phyloP scores from a whole-genome alignment of 2,113 vertebrate genomes.

The Cariama cristata region DNA sequence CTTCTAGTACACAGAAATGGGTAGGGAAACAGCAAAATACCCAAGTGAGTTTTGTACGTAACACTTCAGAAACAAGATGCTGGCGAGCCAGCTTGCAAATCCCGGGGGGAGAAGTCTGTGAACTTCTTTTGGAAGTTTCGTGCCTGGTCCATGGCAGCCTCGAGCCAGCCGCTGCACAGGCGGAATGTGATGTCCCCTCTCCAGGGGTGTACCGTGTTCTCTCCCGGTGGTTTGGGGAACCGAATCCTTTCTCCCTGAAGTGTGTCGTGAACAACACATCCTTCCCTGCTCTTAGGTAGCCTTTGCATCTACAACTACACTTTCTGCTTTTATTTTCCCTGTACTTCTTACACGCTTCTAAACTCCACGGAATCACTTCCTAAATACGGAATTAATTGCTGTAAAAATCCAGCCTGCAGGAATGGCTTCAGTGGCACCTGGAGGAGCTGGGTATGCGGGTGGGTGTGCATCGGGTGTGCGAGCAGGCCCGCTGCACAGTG shows the following conservation, averaged over 20 bases:
- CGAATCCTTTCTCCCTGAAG: not conserved
- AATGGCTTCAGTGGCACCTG: not conserved
- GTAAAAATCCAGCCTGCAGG: not conserved
- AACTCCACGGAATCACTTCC: not conserved
- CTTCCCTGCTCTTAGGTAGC: not conserved
- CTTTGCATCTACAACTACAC: not conserved
- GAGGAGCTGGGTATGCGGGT: not conserved
- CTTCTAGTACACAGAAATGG: too few species aligned
- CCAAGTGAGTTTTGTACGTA: not conserved
- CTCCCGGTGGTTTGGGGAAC: slow-evolving; percentile 1
- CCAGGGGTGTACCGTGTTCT: not conserved
- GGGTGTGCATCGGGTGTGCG: too few species aligned
- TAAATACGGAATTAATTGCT: not conserved
- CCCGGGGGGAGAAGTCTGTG: not conserved
- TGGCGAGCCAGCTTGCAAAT: not conserved
- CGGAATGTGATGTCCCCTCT: not conserved
- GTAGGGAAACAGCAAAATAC: not conserved
- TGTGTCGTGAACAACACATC: not conserved
- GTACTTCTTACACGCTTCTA: fast-evolving
- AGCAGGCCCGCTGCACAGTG: too few species aligned
- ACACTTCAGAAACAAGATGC: too few species aligned
- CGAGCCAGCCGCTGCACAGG: not conserved
- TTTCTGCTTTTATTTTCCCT: not conserved
- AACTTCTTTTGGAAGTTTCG: not conserved
- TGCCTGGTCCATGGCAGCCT: too few species aligned